Evolutionary conservation across 2,797 vertebrate species (phyloP), one percentile per base, ranked within the genome.

Genomic region (Chrysocyon brachyurus): DNA sequence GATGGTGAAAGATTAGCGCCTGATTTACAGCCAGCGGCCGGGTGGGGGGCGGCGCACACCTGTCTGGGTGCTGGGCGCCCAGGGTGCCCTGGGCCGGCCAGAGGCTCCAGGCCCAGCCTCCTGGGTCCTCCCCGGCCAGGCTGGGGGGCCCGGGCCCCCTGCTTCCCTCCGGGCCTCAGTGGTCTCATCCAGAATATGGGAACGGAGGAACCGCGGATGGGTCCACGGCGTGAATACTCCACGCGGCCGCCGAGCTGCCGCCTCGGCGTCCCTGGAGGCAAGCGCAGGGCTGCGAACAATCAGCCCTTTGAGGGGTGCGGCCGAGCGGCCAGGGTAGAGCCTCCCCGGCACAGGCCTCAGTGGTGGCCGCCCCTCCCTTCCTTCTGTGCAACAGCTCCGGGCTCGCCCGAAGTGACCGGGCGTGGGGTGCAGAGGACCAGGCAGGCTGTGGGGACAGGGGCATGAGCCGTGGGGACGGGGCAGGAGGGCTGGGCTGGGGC

Each of bases 11-110:
- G 98, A 99, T 98, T 98, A 99, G 98, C 64, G 12, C 72, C 98
- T 99, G 99, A 99, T 99, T 99, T 99, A 99, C 99, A 98, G 99
- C 96, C 24, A 96, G 91, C 0, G 97, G 92, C 26, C 87, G 87
- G 96, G 96, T 96, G 97, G 98, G 98, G 95, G 93, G 98, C 97
- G 93, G 95, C 95, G 91, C 98, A 98, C 99, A 99, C 99, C 99
- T 99, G 99, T 99, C 98, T 94, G 93, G 94, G 63, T 0, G 5
- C 79, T 77, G 57, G 12, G 97, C 84, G 95, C 90, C 22, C 24
- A 72, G 97, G 97, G 79, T 97, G 83, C 24, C 96, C 72, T 68
- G 26, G 12, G 2, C 57, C 21, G 24, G 40, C 46, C 9, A 0
- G 2, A 22, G 70, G 12, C 77, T 77, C 56, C 5, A 0, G 0